Conservation (phyloP, 1,140 invertebrate genomes). For the Ectropis grisescens region DNA sequence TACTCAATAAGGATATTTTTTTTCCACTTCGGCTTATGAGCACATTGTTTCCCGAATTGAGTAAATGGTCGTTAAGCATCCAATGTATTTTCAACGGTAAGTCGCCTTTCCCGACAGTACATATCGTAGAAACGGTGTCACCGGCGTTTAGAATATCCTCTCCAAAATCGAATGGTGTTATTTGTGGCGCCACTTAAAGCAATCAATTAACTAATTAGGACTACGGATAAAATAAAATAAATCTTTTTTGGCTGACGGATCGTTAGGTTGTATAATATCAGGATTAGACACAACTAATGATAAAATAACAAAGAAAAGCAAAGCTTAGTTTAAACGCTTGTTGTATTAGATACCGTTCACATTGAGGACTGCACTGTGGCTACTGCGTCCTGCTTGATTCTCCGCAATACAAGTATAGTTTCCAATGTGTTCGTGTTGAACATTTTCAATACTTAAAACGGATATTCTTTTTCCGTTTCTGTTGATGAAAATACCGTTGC, state of each 20-base stretch:
- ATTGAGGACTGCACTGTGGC: conserved; percentile 68
- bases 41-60: conserved; percentile 52
- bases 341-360: conserved; percentile 76
- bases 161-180: conserved; percentile 80
- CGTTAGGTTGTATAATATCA: too few species aligned
- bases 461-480: conserved; percentile 68
- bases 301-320: too few species aligned
- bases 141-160: conserved; percentile 80
- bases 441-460: conserved; percentile 71
- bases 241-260: too few species aligned
- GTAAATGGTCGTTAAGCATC: conserved; percentile 74
- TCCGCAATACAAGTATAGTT: conserved; percentile 86
- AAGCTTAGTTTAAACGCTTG: too few species aligned
- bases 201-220: too few species aligned
- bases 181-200: conserved; percentile 76
- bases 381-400: conserved; percentile 78
- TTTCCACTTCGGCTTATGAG: conserved; percentile 73
- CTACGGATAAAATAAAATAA: too few species aligned
- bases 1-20: conserved; percentile 76
- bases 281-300: conserved; percentile 75
- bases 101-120: conserved; percentile 81
- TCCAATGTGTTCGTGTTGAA: conserved; percentile 81
- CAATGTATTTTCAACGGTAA: conserved; percentile 78
- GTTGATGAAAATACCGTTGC: conserved; percentile 52
- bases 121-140: conserved; percentile 80